Conservation (phyloP, 2,113 vertebrate genomes). For the Chionis minor region DNA sequence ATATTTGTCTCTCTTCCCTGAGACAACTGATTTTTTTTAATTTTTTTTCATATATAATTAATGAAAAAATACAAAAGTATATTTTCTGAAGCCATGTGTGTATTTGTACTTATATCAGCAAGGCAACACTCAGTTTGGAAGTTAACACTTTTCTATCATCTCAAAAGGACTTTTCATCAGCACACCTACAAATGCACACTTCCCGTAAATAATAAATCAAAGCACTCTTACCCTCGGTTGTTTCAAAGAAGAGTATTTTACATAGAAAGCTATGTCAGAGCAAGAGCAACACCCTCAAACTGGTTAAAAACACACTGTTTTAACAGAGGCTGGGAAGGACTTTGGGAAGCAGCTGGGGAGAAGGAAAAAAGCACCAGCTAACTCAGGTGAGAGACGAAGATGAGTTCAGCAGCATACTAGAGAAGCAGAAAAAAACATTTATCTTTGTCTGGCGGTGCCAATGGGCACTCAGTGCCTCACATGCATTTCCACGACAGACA, state of each 20-base stretch:
- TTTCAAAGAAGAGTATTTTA: background rate
- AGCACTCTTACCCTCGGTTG: background rate
- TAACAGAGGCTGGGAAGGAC: background rate
- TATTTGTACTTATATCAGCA: background rate
- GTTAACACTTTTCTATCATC: background rate
- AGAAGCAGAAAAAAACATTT: background rate
- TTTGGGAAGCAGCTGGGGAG: background rate
- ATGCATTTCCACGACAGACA: rapidly evolving
- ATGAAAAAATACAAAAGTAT: background rate
- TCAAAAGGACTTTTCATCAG: background rate
- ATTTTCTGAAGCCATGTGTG: background rate
- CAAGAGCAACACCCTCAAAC: background rate
- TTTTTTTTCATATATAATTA: background rate
- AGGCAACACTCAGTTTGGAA: background rate
- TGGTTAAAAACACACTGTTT: background rate
- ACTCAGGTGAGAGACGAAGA: background rate
- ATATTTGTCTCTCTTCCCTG: background rate
- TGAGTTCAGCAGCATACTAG: background rate
- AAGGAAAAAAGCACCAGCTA: background rate
- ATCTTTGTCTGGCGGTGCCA: background rate
- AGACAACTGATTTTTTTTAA: too few species aligned
- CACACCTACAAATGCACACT: background rate
- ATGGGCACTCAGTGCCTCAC: background rate
- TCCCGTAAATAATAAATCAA: slow-evolving; percentile 28
- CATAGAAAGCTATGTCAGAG: background rate